Evolutionary conservation across 2,113 vertebrate genomes (phyloP), one percentile per base, ranked within the genome.

Genomic region (Hemiprocne comata): DNA sequence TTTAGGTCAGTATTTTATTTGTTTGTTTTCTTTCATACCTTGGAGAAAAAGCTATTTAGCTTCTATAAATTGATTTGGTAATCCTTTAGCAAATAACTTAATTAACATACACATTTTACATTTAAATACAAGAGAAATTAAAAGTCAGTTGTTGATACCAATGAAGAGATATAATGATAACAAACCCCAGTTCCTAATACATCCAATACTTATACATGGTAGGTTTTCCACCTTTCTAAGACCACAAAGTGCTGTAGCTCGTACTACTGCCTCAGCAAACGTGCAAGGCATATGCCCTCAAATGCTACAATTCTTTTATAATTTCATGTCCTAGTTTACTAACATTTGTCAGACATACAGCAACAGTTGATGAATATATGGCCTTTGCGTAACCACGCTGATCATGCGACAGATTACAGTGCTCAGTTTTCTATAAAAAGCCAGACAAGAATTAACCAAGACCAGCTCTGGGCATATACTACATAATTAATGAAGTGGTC

Each of bases 351-450:
- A 93, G 46, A 46, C 25, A 62, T 5, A 42, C 5, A 71, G 26
- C 75, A 94, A 76, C 28, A 77, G 60, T 18, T 64, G 60, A n/a
- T 48, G 83, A 1, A 5, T 33, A 55, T 9, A 31, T 36, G n/a
- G 62, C 20, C 67, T 77, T 36, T 70, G 24, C 55, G 38, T 57
- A 86, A 77, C 50, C 76, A 90, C 55, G 38, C 44, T 50, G 82
- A 94, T 72, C 81, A 86, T 29, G 13, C 1, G 3, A 70, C 58
- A 87, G 82, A 90, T 85, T 77, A 81, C 19, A 90, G 34, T 53
- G 61, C 57, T 95, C 62, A 92, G 79, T 48, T 67, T 81, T 85
- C 73, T 86, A 78, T 34, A 78, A 87, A 89, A 82, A 93, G 69
- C 19, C 48, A 81, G 60, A 64, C 34, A 73, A 93, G 75, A 94